Evolutionary conservation across 2,113 vertebrate species (phyloP), one percentile per base, ranked within the genome.

Genomic region (Sinosuthora webbiana): DNA sequence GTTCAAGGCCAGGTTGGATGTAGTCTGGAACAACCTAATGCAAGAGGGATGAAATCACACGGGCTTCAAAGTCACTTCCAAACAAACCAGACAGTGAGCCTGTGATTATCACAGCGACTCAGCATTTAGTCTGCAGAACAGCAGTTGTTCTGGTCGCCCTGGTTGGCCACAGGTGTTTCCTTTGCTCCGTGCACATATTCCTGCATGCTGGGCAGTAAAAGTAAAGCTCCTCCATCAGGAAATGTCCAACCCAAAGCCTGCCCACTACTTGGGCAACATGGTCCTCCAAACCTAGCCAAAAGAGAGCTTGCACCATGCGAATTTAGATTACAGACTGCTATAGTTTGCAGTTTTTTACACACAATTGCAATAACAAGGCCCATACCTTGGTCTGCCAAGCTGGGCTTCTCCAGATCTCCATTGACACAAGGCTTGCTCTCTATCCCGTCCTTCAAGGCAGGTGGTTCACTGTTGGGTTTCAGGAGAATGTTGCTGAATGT

Each of bases 401-500:
- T 24, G 14, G 97, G 98, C 93, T 98, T 98, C 45, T 98, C 98
- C 76, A 97, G 88, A 7, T 98, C 97, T 16, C 98, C 98, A 2
- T 98, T 98, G 19, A 98, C 53, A 35, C 98, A 98, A 2, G 97
- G 96, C 37, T 97, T 97, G 62, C 37, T 84, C 10, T 95, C 83
- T 3, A 96, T 53, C 9, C 96, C 84, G 0, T 13, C 91, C 27
- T 79, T 97, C 21, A 63, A 9, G 39, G 45, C 5, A 0, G 90
- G 56, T 1, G 94, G 22, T 2, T 98, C 95, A 0, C 52, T 53
- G 28, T 27, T 93, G 5, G 99, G 99, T 78, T 98, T 98, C 37
- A 99, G 93, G 10, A 99, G 98, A 93, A 99, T 97, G 95, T 99
- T 99, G 97, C 98, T 99, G 97, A 99, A 99, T 1, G 99, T 99